Evolutionary conservation across 1,140 invertebrate species (phyloP).

Genomic region (Protaetia brevitarsis): DNA sequence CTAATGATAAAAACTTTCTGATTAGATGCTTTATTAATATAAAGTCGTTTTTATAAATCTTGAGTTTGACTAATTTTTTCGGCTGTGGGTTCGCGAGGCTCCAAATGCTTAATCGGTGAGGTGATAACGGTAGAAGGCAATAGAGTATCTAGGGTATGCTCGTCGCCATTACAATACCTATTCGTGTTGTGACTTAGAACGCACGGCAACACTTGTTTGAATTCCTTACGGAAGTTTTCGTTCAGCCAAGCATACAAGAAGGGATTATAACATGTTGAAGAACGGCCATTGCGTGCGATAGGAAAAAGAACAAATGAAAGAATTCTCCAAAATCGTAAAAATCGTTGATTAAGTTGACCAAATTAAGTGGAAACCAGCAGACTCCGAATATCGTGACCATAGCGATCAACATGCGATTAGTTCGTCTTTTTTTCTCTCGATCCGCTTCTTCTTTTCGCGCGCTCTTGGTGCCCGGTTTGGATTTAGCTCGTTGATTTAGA

Average conservation of each 20-base stretch:
- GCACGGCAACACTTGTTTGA: conserved; percentile 77
- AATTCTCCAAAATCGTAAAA: conserved; percentile 71
- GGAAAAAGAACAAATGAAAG: conserved; percentile 80
- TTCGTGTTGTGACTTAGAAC: conserved; percentile 46
- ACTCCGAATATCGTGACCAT: conserved; percentile 94
- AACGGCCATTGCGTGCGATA: conserved; percentile 90
- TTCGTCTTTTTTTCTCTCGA: conserved; percentile 66
- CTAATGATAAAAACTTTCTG: background rate
- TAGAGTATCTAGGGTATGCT: conserved; percentile 39
- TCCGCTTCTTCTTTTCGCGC: conserved; percentile 72
- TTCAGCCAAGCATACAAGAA: conserved; percentile 92
- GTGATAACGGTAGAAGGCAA: conserved; percentile 37
- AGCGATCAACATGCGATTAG: conserved; percentile 92
- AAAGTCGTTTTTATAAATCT: conserved; percentile 21
- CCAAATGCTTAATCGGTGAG: conserved; percentile 37
- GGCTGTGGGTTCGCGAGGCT: conserved; percentile 39
- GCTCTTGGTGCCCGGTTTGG: conserved; percentile 74
- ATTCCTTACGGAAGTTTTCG: conserved; percentile 94
- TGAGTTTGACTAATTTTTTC: conserved; percentile 34
- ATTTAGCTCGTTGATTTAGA: conserved; percentile 70
- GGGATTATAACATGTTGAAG: conserved; percentile 90
- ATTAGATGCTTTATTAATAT: no score
- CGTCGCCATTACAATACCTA: conserved; percentile 36
- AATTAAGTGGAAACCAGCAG: conserved; percentile 93
- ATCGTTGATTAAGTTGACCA: conserved; percentile 83